A percentile compares a stretch with the other conserved stretches of the same genome.
Evolutionary conservation across 2,888 invertebrate genomes (phyloP).

Genomic region (Lasioglossum morio): DNA sequence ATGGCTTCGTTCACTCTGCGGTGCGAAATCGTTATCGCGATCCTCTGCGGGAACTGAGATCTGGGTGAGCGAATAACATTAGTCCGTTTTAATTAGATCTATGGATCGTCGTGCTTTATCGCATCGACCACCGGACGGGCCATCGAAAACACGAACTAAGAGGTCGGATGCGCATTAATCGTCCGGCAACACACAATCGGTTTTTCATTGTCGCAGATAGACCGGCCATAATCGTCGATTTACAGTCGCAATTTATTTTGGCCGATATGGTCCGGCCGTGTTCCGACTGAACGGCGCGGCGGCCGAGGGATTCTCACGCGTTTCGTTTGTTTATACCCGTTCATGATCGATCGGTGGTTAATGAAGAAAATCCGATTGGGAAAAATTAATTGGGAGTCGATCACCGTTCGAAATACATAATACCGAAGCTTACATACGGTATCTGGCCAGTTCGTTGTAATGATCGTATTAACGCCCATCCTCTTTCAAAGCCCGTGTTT

Average conservation of each 20-base stretch:
- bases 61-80: slow-evolving; percentile 21
- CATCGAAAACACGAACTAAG: slow-evolving; percentile 42
- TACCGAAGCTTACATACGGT: slow-evolving; percentile 2
- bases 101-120: slow-evolving; percentile 17
- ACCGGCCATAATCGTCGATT: slow-evolving; percentile 50
- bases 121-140: neutral
- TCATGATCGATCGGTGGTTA: slow-evolving; percentile 52
- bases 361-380: slow-evolving; percentile 44
- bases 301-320: slow-evolving; percentile 18
- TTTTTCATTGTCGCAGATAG: slow-evolving; percentile 68
- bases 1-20: neutral
- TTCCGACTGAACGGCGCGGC: neutral
- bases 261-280: slow-evolving; percentile 45
- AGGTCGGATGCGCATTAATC: slow-evolving; percentile 56
- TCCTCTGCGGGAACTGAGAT: neutral
- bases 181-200: slow-evolving; percentile 54
- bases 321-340: slow-evolving; percentile 39
- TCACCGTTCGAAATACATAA: slow-evolving; percentile 21
- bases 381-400: slow-evolving; percentile 54
- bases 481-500: neutral
- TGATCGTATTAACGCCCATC: slow-evolving; percentile 9
- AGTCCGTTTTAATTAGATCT: neutral
- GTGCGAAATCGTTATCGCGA: neutral
- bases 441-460: slow-evolving; percentile 2
- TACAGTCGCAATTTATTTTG: slow-evolving; percentile 69